A percentile compares a stretch with the other conserved stretches of the same genome.
Conservation (phyloP, 53 echinoderm and acorn worm species). For the Crossaster papposus region DNA sequence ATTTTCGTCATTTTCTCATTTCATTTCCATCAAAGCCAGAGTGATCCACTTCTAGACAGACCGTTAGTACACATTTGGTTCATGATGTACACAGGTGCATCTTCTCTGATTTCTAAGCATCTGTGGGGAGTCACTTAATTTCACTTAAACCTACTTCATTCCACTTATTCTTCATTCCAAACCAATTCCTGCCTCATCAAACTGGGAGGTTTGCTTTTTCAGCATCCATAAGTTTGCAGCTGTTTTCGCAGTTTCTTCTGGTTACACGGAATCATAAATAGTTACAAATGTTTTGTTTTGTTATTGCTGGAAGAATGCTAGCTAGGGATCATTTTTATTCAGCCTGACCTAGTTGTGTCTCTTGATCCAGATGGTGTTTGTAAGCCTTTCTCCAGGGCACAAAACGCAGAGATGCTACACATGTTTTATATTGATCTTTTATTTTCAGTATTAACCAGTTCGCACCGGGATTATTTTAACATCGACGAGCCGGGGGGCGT, state of each 20-base stretch:
- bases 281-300: slow-evolving; percentile 24
- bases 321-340: not conserved
- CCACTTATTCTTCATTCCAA: not conserved
- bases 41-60: not conserved
- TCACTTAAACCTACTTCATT: not conserved
- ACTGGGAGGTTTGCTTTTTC: not conserved
- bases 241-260: not conserved
- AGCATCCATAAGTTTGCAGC: slow-evolving; percentile 16
- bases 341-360: not conserved
- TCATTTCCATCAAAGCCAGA: too few species aligned
- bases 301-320: not conserved
- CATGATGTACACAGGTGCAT: not conserved
- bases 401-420: not conserved
- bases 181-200: not conserved
- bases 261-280: not conserved
- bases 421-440: not conserved
- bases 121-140: slow-evolving; percentile 2
- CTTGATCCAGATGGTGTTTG: not conserved
- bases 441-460: too few species aligned
- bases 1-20: too few species aligned
- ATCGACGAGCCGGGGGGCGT: too few species aligned
- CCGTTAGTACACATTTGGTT: not conserved
- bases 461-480: too few species aligned
- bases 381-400: not conserved
- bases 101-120: not conserved